A percentile compares a stretch with the other conserved stretches of the same genome.
Evolutionary conservation across 2,113 vertebrate genomes (phyloP).

Genomic region (Fulica atra): DNA sequence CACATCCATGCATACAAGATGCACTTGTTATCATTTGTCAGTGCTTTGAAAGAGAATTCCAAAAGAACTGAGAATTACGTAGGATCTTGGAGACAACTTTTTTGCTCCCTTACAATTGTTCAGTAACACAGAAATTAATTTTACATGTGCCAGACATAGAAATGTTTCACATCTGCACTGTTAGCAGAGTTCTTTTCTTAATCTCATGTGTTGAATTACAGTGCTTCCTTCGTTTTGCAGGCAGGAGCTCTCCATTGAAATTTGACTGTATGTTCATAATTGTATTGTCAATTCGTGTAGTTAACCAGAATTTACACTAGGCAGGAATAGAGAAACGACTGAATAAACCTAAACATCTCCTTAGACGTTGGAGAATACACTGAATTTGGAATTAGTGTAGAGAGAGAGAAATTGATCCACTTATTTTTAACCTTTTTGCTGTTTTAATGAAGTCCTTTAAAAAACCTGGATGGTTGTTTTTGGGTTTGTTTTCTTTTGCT

Average conservation of each 20-base stretch:
- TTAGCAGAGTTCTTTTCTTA: conserved; percentile 42
- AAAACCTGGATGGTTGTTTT: not conserved
- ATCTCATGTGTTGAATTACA: conserved; percentile 32
- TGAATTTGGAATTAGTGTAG: conserved; percentile 37
- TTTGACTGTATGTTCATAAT: conserved; percentile 6
- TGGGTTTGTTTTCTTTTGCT: no score
- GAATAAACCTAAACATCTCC: conserved; percentile 29
- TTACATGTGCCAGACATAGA: conserved; percentile 17
- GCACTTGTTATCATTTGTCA: not conserved
- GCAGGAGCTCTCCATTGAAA: not conserved
- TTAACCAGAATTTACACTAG: conserved; percentile 35
- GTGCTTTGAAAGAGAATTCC: not conserved
- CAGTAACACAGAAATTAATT: not conserved
- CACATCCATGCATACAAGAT: not conserved
- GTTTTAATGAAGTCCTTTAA: not conserved
- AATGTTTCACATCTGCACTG: conserved; percentile 15
- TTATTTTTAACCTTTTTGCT: conserved; percentile 9
- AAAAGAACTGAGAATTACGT: not conserved
- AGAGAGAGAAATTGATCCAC: conserved; percentile 24
- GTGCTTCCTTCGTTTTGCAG: conserved; percentile 34
- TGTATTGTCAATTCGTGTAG: conserved; percentile 41
- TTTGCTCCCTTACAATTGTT: not conserved
- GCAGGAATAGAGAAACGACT: conserved; percentile 12
- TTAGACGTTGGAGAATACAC: not conserved
- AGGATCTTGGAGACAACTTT: not conserved